A percentile compares a stretch with the other conserved stretches of the same genome.
Evolutionary conservation across 2,113 vertebrate species (phyloP).

Genomic region (Physeter macrocephalus): DNA sequence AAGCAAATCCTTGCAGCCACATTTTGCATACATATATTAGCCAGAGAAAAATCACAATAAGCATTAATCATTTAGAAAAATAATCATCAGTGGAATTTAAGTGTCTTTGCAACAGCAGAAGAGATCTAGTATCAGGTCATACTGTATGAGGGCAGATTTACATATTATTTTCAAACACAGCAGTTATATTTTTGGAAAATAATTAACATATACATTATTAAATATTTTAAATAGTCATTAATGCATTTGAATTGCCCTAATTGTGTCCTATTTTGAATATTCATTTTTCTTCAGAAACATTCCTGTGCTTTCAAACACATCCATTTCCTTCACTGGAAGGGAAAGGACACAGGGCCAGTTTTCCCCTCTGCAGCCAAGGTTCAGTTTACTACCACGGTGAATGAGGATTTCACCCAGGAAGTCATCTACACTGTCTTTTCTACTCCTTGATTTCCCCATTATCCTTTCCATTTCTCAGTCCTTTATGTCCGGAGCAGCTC

Average conservation of each 20-base stretch:
- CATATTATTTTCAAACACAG: slow-evolving; percentile 11
- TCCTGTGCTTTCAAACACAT: neutral
- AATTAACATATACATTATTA: neutral
- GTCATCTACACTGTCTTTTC: neutral
- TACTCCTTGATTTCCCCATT: neutral
- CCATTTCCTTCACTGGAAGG: neutral
- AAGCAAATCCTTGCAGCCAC: slow-evolving; percentile 75
- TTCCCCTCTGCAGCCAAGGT: neutral
- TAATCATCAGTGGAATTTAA: slow-evolving; percentile 45
- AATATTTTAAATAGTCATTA: neutral
- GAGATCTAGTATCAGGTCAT: slow-evolving; percentile 13
- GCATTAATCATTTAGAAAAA: slow-evolving; percentile 59
- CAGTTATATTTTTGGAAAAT: neutral
- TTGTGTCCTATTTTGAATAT: slow-evolving; percentile 31
- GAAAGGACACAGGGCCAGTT: neutral
- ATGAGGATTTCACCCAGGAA: neutral
- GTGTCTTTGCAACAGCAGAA: slow-evolving; percentile 53
- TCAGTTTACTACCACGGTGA: neutral
- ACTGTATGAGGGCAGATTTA: neutral
- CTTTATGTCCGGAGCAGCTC: neutral
- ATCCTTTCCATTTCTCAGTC: neutral
- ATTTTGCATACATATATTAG: slow-evolving; percentile 66
- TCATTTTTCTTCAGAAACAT: slow-evolving; percentile 47
- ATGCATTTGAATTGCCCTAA: slow-evolving; percentile 19
- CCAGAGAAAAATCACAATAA: slow-evolving; percentile 59